Evolutionary conservation across 2,888 invertebrate species (phyloP).

Genomic region (Smittia sp.): DNA sequence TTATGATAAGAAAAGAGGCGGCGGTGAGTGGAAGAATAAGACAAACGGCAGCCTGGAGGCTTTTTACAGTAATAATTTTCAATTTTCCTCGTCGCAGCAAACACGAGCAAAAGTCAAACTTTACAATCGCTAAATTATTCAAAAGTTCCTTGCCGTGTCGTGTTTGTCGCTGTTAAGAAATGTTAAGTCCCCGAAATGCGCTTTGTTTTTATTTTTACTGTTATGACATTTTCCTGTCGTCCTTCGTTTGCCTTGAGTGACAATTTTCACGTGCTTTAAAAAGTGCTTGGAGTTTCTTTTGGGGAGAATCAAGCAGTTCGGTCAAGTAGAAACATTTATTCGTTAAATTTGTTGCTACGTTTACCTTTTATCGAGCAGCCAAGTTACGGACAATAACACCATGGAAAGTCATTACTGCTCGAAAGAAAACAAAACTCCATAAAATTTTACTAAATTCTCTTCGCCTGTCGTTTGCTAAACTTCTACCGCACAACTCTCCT

Average conservation of each 20-base stretch:
- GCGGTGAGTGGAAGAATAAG: background rate
- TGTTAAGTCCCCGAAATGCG: background rate
- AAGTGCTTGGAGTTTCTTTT: too few relatives aligned
- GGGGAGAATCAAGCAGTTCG: too few relatives aligned
- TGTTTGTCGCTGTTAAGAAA: background rate
- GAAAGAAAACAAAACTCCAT: too few relatives aligned
- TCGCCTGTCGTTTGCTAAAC: too few relatives aligned
- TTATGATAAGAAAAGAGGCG: background rate
- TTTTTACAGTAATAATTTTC: constrained; percentile 13
- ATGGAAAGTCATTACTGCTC: too few relatives aligned
- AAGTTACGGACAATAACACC: too few relatives aligned
- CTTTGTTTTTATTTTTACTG: constrained; percentile 15
- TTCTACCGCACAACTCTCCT: background rate
- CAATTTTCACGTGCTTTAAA: constrained; percentile 27
- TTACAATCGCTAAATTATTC: constrained; percentile 27
- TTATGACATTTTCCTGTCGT: constrained; percentile 20
- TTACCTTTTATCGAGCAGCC: too few relatives aligned
- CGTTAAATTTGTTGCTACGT: too few relatives aligned
- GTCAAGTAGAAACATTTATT: too few relatives aligned
- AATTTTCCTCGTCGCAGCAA: background rate
- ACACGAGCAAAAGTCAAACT: background rate
- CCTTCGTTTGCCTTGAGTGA: background rate
- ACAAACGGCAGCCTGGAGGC: background rate
- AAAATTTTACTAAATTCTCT: too few relatives aligned
- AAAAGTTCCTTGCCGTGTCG: background rate